Evolutionary conservation across 1,140 invertebrate species (phyloP).

Genomic region (Hyphantria cunea): DNA sequence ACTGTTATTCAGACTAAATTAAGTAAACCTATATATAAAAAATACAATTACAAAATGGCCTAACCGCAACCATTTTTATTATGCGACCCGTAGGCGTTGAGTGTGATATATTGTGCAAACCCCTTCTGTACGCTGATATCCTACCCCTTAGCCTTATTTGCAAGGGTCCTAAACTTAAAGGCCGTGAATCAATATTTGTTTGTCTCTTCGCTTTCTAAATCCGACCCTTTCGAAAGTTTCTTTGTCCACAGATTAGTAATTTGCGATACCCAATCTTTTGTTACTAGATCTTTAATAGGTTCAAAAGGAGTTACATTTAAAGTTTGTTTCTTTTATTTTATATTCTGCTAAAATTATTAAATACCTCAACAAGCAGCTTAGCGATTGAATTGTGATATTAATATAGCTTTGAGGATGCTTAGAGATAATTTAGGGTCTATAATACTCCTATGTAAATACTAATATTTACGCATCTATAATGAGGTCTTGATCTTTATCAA

Average conservation of each 20-base stretch:
- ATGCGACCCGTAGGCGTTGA: background rate
- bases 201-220: conserved; percentile 41
- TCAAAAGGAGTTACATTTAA: background rate
- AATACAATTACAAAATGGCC: background rate
- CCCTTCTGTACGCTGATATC: conserved; percentile 27
- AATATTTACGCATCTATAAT: no score
- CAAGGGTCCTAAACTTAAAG: conserved; percentile 34
- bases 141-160: conserved; percentile 40
- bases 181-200: conserved; percentile 43
- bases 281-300: conserved; percentile 6
- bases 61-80: background rate
- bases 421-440: no score
- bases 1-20: background rate
- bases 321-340: background rate
- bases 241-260: conserved; percentile 28
- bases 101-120: conserved; percentile 26
- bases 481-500: no score
- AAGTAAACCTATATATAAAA: conserved; percentile 10
- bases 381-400: no score
- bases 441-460: no score
- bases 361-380: no score
- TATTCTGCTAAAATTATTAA: no score
- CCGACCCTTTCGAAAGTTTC: conserved; percentile 38
- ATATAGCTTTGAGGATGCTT: no score
- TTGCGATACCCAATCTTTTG: conserved; percentile 15